Conservation (phyloP, 2,113 vertebrate genomes). For the Oncorhynchus gorbuscha region DNA sequence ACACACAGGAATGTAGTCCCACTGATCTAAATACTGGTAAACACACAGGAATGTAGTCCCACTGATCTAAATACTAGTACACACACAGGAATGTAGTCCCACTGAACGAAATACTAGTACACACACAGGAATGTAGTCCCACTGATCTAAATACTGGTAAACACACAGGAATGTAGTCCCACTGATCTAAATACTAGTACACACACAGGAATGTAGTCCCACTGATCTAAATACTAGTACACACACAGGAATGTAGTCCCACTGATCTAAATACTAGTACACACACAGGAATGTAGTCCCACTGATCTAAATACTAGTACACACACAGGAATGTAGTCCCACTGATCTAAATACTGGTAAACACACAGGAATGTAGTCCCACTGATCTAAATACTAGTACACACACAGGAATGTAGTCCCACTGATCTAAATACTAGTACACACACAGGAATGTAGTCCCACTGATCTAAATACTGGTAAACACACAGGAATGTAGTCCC, state of each 20-base stretch:
- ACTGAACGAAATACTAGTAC: background rate
- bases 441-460: background rate
- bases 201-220: background rate
- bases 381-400: background rate
- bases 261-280: background rate
- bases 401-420: too few relatives aligned
- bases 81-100: too few relatives aligned
- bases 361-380: background rate
- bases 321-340: too few relatives aligned
- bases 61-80: background rate
- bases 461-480: background rate
- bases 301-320: background rate
- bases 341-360: background rate
- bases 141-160: background rate
- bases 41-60: background rate
- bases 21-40: background rate
- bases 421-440: background rate
- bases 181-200: background rate
- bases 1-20: too few relatives aligned
- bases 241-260: too few relatives aligned
- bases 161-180: too few relatives aligned
- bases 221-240: background rate
- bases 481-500: too few relatives aligned
- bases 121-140: background rate
- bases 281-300: background rate